Percentiles rank a stretch among this genome's conserved stretches.
phyloP scores from a whole-genome alignment of 2,797 vertebrate species.

The Catostomus latipinnis region DNA sequence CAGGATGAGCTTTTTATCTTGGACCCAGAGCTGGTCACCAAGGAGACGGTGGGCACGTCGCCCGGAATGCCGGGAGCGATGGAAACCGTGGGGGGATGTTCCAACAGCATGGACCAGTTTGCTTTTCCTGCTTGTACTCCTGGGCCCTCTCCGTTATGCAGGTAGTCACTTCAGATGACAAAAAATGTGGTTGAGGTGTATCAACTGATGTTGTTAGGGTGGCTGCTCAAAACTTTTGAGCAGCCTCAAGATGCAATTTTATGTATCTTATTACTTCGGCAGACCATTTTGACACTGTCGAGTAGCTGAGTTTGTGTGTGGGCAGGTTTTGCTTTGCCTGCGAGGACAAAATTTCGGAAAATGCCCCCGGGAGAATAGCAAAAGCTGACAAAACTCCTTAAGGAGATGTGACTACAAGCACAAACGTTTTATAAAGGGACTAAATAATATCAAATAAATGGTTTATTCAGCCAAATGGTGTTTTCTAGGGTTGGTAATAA shows the following conservation, averaged over 20 bases:
- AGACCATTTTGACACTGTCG: not conserved
- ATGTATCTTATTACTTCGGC: not conserved
- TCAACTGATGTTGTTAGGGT: not conserved
- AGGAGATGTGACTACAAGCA: not conserved
- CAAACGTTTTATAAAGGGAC: not conserved
- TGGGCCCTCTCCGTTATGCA: constrained; percentile 42
- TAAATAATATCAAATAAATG: not conserved
- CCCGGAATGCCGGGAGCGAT: constrained; percentile 85
- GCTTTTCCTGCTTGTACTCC: constrained; percentile 67
- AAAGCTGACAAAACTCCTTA: not conserved
- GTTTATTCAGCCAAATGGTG: not conserved
- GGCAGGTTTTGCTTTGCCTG: constrained; percentile 13
- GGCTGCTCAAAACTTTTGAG: not conserved
- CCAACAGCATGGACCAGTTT: constrained; percentile 70
- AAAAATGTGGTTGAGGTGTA: constrained; percentile 1
- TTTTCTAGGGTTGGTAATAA: not conserved
- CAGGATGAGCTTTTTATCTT: constrained; percentile 94
- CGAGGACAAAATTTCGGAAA: not conserved
- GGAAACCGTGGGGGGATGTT: constrained; percentile 70
- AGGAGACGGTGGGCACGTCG: constrained; percentile 85
- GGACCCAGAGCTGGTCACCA: constrained; percentile 89
- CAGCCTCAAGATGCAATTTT: constrained; percentile 17
- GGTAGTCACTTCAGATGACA: constrained; percentile 47
- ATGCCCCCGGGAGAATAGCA: not conserved
- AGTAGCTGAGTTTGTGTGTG: constrained; percentile 12